These are phyloP conservation scores for Tipula lateralis DNA, from an alignment of 2,888 invertebrate genomes.

Conservation along the genomic window DNA sequence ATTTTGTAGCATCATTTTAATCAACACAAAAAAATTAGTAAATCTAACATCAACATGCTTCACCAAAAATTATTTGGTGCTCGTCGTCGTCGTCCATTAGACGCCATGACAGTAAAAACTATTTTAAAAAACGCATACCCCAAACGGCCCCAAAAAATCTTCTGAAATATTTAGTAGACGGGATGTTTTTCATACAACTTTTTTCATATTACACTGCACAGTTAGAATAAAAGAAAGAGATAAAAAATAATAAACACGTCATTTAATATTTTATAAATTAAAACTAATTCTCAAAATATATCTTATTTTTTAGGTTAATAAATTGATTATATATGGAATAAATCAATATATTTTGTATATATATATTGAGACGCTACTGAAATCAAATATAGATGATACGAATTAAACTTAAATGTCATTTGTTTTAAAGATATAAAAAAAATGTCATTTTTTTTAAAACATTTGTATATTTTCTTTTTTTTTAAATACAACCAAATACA, in stretches of 20 bases:
- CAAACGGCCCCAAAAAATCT: conserved; percentile 27
- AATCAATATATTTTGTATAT: neutral
- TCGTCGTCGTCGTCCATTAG: neutral
- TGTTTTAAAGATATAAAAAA: neutral
- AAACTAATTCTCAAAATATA: neutral
- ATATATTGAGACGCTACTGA: neutral
- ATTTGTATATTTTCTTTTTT: conserved; percentile 13
- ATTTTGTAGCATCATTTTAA: neutral
- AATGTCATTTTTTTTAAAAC: conserved; percentile 19
- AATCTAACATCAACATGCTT: neutral
- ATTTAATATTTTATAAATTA: neutral
- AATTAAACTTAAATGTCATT: neutral
- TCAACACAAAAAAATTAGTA: conserved; percentile 25
- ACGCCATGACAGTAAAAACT: conserved; percentile 28
- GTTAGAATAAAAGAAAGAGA: conserved; percentile 27
- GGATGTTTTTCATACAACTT: conserved; percentile 13
- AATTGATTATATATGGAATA: neutral
- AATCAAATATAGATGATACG: neutral
- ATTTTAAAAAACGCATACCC: neutral
- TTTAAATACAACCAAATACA: neutral
- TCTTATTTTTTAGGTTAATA: neutral
- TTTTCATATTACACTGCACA: neutral
- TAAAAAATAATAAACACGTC: conserved; percentile 26
- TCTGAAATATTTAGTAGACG: neutral
- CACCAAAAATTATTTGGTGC: neutral